Base-by-base conservation (phyloP, 1,140 invertebrate species). In the Calycopis cecrops region DNA sequence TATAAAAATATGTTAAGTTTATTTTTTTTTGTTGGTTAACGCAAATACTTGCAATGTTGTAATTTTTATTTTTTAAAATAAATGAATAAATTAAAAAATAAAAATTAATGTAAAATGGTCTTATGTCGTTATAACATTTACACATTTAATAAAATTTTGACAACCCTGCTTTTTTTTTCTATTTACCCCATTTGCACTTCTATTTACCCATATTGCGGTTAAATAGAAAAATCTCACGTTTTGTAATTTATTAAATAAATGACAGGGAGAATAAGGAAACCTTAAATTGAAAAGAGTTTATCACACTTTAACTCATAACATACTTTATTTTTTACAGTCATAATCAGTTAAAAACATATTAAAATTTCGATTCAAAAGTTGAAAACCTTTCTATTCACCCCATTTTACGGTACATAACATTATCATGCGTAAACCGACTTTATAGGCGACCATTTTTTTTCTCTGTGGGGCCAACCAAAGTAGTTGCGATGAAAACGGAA, bases 151-250 rank as follows among this genome's bases (percentile, higher is more conserved):
- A 44, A 49, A 51, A 49, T 52, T 58, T 58, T 44, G 49, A 58
- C 49, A 52, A 54, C 52, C 52, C 52, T 54, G 35, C 0, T 12
- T 33, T 54, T 54, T 54, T 54, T 47, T 54, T 54, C 52, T 54
- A 35, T 54, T 54, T 1, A 18, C 52, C 40, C 52, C 52, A 18
- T 54, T 54, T 47, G n/a, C 21, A 10, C 28, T n/a, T 54, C 28
- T 18, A 54, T 54, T 54, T 8, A 34, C 40, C 40, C 52, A 54
- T 44, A 35, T 54, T 9, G 42, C 52, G 52, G 52, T 17, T 54
- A 44, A 54, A 54, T 54, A 54, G 52, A 54, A 54, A 47, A 54
- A 38, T 14, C 38, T 9, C 8, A 54, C 21, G 3, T 54, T 3
- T 54, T 54, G 14, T 44, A 44, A 35, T 54, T 54, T 44, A 34